These are phyloP conservation scores for Gadopsis bispinosus DNA, from an alignment of 2,797 vertebrate genomes.

Conservation along the genomic window DNA sequence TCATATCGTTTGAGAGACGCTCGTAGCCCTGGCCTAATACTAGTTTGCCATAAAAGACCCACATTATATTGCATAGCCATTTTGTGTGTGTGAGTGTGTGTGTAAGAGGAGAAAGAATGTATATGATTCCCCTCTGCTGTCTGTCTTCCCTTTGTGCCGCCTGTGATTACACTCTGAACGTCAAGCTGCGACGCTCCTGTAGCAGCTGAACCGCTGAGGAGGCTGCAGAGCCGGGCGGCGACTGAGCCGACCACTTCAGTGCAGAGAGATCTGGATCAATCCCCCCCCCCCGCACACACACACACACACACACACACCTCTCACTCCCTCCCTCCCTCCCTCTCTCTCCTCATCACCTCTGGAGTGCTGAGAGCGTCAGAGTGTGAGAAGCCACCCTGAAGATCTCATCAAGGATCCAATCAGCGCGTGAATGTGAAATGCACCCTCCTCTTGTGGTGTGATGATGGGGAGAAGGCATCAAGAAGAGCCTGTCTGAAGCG, in stretches of 20 bases:
- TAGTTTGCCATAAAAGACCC: slow-evolving; percentile 24
- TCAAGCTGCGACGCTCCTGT: slow-evolving; percentile 75
- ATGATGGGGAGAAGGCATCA: slow-evolving; percentile 54
- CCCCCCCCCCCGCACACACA: slow-evolving; percentile 57
- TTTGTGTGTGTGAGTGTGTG: slow-evolving; percentile 3
- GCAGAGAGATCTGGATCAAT: slow-evolving; percentile 85
- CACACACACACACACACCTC: slow-evolving; percentile 66
- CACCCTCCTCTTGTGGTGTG: slow-evolving; percentile 68
- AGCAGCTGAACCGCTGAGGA: slow-evolving; percentile 44
- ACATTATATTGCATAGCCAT: slow-evolving; percentile 28
- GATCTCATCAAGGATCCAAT: slow-evolving; percentile 88
- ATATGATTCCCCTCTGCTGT: slow-evolving; percentile 70
- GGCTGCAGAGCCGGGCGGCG: slow-evolving; percentile 19
- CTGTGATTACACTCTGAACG: slow-evolving; percentile 92
- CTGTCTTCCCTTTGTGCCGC: slow-evolving; percentile 82
- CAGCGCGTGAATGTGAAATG: slow-evolving; percentile 78
- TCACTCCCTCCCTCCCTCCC: slow-evolving; percentile 43
- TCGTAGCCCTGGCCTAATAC: slow-evolving; percentile 45
- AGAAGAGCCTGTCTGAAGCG: slow-evolving; percentile 62
- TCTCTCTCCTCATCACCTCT: slow-evolving; percentile 73
- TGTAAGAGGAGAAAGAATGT: slow-evolving; percentile 47
- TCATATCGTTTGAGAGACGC: slow-evolving; percentile 61
- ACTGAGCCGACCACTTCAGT: slow-evolving; percentile 90
- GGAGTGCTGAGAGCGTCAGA: slow-evolving; percentile 74
- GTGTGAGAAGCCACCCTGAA: slow-evolving; percentile 82